Conservation (phyloP, 2,797 vertebrate species). For the Melanotaenia trifasciata region DNA sequence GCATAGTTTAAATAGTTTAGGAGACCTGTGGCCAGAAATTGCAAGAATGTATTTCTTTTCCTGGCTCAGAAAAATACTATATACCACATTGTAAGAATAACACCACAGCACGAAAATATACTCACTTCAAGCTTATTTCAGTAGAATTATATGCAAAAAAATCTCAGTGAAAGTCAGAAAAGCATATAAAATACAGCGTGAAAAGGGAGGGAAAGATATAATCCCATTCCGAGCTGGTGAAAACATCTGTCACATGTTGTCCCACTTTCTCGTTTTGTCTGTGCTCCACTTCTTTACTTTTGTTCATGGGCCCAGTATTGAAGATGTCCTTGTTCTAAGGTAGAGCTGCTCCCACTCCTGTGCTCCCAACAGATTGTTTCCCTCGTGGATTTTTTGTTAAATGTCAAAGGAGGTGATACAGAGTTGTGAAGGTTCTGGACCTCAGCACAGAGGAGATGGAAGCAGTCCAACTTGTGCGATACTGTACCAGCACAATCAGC, state of each 20-base stretch:
- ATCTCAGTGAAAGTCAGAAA: slow-evolving; percentile 14
- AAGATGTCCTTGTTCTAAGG: slow-evolving; percentile 31
- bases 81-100: slow-evolving; percentile 13
- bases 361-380: slow-evolving; percentile 24
- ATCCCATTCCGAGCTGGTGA: slow-evolving; percentile 46
- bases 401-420: slow-evolving; percentile 28
- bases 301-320: slow-evolving; percentile 14
- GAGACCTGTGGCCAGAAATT: slow-evolving; percentile 29
- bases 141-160: slow-evolving; percentile 8
- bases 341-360: slow-evolving; percentile 20
- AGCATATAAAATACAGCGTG: slow-evolving; percentile 23
- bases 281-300: slow-evolving; percentile 46
- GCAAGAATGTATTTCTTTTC: slow-evolving; percentile 39
- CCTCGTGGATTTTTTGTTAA: slow-evolving; percentile 34
- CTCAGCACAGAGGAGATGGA: slow-evolving; percentile 16
- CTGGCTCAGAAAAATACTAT: slow-evolving; percentile 33
- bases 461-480: slow-evolving; percentile 26
- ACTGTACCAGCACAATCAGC: slow-evolving; percentile 52
- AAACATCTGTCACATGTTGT: slow-evolving; percentile 70
- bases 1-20: slow-evolving; percentile 37
- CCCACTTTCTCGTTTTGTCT: slow-evolving; percentile 68
- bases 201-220: slow-evolving; percentile 41
- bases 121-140: slow-evolving; percentile 26
- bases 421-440: slow-evolving; percentile 29
- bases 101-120: slow-evolving; percentile 12